Evolutionary conservation across 2,888 invertebrate species (phyloP), one percentile per base, ranked within the genome.

Genomic region (Galeopsomyia nigrocyanea): DNA sequence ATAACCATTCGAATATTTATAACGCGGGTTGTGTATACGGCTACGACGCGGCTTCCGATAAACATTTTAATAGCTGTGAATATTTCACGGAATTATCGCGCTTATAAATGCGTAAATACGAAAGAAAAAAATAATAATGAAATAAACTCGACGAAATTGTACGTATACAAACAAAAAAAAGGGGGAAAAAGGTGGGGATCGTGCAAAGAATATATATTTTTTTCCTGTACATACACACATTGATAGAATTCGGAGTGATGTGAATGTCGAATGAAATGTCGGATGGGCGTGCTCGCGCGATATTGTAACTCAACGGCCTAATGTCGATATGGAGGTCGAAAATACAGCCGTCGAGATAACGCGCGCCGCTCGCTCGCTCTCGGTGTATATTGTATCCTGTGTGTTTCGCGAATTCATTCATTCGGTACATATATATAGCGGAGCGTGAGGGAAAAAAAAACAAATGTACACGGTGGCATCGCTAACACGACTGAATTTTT

Each of bases 311-410:
- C 50, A 46, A 50, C 19, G 21, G 53, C 10, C 64, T 68, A 68
- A 73, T 68, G 58, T 68, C 64, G 64, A 68, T 68, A 64, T 68
- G 53, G 58, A 63, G 58, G 51, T 67, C 26, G 26, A 72, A 72
- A 73, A 73, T 46, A 17, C 39, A 39, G 22, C 19, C 63, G 61
- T 10, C 47, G 72, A 63, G 58, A 68, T 72, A 67, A 68, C 63
- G 49, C 31, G 56, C 14, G n/a, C 14, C n/a, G n/a, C n/a, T n/a
- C n/a, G n/a, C n/a, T n/a, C n/a, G n/a, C n/a, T n/a, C 49, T 39
- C 39, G 39, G 1, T 39, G 39, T 10, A 39, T 39, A 39, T 3
- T 10, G 13, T 39, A 55, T 46, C 22, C 39, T 7, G 13, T 39
- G 19, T 22, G 61, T 46, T 64, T 17, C 51, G 26, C 16, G 60